Percentiles rank a stretch among this genome's conserved stretches.
Conservation (phyloP, 2,888 invertebrate genomes). For the Dasysyrphus albostriatus region DNA sequence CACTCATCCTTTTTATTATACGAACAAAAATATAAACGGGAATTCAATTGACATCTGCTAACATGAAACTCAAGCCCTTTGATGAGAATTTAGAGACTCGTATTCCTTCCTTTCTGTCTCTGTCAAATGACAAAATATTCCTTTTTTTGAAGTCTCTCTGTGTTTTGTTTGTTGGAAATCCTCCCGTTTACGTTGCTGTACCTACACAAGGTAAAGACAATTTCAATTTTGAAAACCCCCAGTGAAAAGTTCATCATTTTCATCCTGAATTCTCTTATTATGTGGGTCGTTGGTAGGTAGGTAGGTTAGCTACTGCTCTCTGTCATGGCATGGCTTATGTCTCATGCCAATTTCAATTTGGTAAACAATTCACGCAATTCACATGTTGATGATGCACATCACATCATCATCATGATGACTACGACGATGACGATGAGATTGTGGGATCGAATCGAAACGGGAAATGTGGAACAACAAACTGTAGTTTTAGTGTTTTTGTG, state of each 20-base stretch:
- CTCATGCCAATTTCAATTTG: conserved; percentile 41
- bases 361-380: conserved; percentile 58
- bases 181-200: neutral
- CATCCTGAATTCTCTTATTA: neutral
- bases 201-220: neutral
- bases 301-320: neutral
- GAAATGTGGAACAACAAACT: conserved; percentile 65
- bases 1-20: conserved; percentile 27
- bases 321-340: conserved; percentile 8
- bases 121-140: conserved; percentile 35
- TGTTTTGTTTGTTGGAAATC: neutral
- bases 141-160: neutral
- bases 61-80: conserved; percentile 21
- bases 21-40: neutral
- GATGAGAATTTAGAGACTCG: conserved; percentile 12
- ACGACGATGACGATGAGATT: conserved; percentile 2
- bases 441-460: conserved; percentile 4
- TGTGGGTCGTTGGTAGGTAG: neutral
- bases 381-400: conserved; percentile 25
- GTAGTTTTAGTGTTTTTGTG: conserved; percentile 39
- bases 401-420: neutral
- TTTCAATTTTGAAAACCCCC: conserved; percentile 13
- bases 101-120: neutral
- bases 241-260: conserved; percentile 29
- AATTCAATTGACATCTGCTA: conserved; percentile 53